phyloP scores from a whole-genome alignment of 2,888 invertebrate species.

The Ganaspis brasiliensis region DNA sequence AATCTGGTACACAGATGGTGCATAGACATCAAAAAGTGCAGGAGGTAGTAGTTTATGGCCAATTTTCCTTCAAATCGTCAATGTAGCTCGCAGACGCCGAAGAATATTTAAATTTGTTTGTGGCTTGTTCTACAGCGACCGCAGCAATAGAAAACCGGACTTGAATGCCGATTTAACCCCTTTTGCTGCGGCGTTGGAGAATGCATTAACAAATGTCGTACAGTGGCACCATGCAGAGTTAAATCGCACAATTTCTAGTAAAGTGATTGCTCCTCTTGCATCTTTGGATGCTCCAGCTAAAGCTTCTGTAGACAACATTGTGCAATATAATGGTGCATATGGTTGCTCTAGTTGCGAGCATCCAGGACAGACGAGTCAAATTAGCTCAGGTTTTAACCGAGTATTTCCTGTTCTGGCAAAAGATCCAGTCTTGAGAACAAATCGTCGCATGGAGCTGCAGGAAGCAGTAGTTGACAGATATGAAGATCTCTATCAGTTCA shows the following conservation, averaged over 20 bases:
- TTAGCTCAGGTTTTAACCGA: too few species aligned
- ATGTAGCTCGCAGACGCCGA: not conserved
- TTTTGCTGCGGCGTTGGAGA: not conserved
- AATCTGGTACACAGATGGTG: slow-evolving; percentile 31
- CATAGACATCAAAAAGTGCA: not conserved
- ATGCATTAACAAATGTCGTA: not conserved
- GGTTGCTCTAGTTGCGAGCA: not conserved
- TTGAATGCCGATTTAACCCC: not conserved
- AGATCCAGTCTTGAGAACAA: too few species aligned
- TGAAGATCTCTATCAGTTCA: too few species aligned
- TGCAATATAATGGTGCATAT: not conserved
- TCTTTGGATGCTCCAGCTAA: not conserved
- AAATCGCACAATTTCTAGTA: not conserved
- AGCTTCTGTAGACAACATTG: not conserved
- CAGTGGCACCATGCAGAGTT: not conserved
- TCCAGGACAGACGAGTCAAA: too few species aligned
- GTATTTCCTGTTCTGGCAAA: too few species aligned
- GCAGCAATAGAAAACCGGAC: not conserved
- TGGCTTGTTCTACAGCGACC: too few species aligned
- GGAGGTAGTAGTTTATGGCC: slow-evolving; percentile 32
- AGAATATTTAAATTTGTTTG: not conserved
- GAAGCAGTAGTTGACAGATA: too few species aligned
- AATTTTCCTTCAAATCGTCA: slow-evolving; percentile 31
- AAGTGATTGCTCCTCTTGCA: not conserved
- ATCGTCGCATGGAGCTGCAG: too few species aligned